phyloP scores from a whole-genome alignment of 2,888 invertebrate species.

The Torymus tubicola region DNA sequence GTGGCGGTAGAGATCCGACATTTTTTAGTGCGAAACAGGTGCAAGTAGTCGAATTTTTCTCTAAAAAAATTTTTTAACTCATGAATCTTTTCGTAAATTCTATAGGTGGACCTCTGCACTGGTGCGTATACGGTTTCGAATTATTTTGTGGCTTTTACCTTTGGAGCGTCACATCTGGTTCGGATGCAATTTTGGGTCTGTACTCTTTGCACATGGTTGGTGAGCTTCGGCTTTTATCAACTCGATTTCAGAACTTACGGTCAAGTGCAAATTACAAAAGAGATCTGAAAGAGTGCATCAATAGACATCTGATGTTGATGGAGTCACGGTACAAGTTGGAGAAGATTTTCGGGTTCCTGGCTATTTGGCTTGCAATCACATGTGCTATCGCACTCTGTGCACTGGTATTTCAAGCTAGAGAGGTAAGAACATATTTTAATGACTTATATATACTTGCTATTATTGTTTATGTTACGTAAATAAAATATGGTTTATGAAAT shows the following conservation, averaged over 20 bases:
- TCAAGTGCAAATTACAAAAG: constrained; percentile 38
- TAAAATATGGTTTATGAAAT: neutral
- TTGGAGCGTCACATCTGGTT: constrained; percentile 47
- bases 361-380: constrained; percentile 61
- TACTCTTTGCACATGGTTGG: constrained; percentile 64
- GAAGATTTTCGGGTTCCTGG: constrained; percentile 62
- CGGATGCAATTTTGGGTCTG: constrained; percentile 64
- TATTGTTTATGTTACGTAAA: too few relatives aligned
- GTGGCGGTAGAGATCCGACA: too few relatives aligned
- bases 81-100: too few relatives aligned
- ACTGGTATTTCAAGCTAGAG: constrained; percentile 61
- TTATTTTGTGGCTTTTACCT: constrained; percentile 28
- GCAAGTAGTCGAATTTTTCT: too few relatives aligned
- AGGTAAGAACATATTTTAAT: constrained; percentile 48
- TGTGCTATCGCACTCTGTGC: constrained; percentile 64
- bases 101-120: constrained; percentile 37
- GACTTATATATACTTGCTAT: too few relatives aligned
- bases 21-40: too few relatives aligned
- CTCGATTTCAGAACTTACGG: constrained; percentile 50
- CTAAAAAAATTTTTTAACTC: too few relatives aligned
- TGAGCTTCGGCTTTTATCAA: constrained; percentile 59
- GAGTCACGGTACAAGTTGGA: constrained; percentile 59
- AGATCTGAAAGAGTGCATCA: constrained; percentile 56
- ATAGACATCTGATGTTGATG: constrained; percentile 57
- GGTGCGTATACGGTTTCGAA: constrained; percentile 33